Evolutionary conservation across 2,888 invertebrate species (phyloP), one percentile per base, ranked within the genome.

Genomic region (Pantelozetes paolii): DNA sequence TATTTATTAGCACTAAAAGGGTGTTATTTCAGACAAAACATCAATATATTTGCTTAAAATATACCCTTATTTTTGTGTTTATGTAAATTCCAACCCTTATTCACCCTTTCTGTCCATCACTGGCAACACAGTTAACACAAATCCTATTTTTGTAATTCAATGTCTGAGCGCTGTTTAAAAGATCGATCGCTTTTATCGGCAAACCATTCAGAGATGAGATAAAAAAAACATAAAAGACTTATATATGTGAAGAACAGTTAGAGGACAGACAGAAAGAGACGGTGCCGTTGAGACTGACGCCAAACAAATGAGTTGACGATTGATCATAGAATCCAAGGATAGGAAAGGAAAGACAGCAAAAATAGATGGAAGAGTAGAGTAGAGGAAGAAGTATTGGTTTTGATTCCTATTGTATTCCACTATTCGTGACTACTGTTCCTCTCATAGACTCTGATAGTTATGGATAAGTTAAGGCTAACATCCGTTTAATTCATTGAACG

Each of bases 401-500:
- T 23, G 54, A n/a, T n/a, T n/a, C n/a, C n/a, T n/a, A n/a, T n/a
- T n/a, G n/a, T 54, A 54, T 54, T 54, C 5, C 26, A 23, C 54
- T 54, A 26, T 54, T 54, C 54, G 54, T 54, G 54, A 54, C 54
- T 54, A 26, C 23, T 26, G 54, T 54, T 54, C n/a, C n/a, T n/a
- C n/a, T n/a, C n/a, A n/a, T n/a, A 54, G 23, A 54, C 54, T 54
- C 26, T 23, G 54, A 54, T 54, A 54, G 54, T 26, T 54, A 54
- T 54, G 54, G 54, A 23, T 23, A 13, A 23, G 11, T 26, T 54
- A 54, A 54, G 23, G 54, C 20, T 54, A 54, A 54, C 54, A 54
- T 54, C 54, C 54, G 54, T 54, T 54, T 54, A 54, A 54, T 54
- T 54, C 54, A 54, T 54, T 54, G 54, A 54, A 54, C 54, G 54